Evolutionary conservation across 2,888 invertebrate species (phyloP).

Genomic region (Cremastinae sp.): DNA sequence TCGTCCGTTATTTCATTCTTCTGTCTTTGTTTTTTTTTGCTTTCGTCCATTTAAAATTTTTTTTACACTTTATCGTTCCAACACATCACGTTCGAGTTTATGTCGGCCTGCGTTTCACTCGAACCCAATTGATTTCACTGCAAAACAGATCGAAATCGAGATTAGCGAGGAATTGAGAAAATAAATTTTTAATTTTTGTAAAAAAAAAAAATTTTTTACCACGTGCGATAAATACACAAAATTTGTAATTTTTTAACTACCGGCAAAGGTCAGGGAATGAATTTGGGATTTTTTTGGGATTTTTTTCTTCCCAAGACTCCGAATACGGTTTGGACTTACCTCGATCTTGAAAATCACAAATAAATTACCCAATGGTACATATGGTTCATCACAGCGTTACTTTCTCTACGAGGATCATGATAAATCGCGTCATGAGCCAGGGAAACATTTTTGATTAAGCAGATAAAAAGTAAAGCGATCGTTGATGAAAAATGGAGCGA

Average conservation of each 20-base stretch:
- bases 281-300: background rate
- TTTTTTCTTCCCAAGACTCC: constrained; percentile 65
- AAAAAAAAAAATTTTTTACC: constrained; percentile 14
- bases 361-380: constrained; percentile 39
- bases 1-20: constrained; percentile 19
- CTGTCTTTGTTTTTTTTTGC: constrained; percentile 12
- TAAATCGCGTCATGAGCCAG: constrained; percentile 9
- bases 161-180: constrained; percentile 1
- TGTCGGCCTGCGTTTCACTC: constrained; percentile 64
- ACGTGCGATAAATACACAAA: constrained; percentile 36
- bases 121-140: constrained; percentile 75
- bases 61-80: constrained; percentile 63
- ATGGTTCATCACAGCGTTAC: constrained; percentile 46
- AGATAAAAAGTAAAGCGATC: background rate
- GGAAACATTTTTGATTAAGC: background rate
- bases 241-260: constrained; percentile 4
- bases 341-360: constrained; percentile 50
- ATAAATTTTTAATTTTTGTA: constrained; percentile 11
- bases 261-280: background rate
- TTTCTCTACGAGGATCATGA: constrained; percentile 38
- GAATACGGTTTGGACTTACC: constrained; percentile 73
- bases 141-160: constrained; percentile 61
- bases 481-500: constrained; percentile 23
- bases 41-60: constrained; percentile 36
- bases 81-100: constrained; percentile 73